phyloP scores from a whole-genome alignment of 2,888 invertebrate genomes.

The Cantharis flavilabris region DNA sequence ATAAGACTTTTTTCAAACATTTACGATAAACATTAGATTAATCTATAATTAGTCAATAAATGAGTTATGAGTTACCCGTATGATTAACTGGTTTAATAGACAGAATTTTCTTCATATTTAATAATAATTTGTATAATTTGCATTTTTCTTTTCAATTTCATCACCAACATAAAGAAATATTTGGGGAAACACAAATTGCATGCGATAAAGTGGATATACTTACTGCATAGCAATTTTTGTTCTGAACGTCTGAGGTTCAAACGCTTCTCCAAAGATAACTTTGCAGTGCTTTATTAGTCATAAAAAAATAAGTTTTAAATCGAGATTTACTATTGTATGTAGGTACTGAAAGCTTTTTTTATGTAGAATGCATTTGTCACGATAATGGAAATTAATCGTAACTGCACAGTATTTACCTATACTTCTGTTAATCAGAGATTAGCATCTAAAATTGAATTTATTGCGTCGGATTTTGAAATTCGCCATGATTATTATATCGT shows the following conservation, averaged over 20 bases:
- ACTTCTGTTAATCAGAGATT: not conserved
- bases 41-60: not conserved
- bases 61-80: not conserved
- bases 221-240: no score
- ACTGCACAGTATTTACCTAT: not conserved
- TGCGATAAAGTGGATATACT: no score
- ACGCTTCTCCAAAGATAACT: not conserved
- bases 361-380: not conserved
- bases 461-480: not conserved
- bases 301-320: not conserved
- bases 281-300: no score
- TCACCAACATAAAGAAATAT: no score
- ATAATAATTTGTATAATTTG: no score
- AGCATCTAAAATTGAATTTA: not conserved
- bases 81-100: not conserved
- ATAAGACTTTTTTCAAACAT: not conserved
- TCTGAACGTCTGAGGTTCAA: not conserved
- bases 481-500: no score
- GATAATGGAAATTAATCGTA: not conserved
- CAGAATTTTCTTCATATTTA: no score
- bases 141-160: no score
- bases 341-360: not conserved
- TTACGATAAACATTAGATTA: not conserved
- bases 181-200: no score
- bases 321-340: no score